phyloP scores from a whole-genome alignment of 2,888 invertebrate genomes.

The Limnephilus auricula region DNA sequence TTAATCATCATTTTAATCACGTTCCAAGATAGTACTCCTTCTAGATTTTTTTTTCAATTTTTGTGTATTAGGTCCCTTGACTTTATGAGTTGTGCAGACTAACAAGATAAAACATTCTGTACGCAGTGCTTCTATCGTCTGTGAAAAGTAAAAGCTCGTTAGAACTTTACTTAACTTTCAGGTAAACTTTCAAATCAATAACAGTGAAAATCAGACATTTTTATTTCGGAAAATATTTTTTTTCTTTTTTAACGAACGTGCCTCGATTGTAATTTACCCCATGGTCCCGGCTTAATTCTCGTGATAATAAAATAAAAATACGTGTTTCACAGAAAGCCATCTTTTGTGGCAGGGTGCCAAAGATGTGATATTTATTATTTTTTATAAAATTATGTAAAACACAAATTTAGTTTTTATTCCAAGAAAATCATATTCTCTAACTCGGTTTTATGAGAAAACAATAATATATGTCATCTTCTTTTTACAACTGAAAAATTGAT shows the following conservation, averaged over 20 bases:
- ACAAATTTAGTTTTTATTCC: too few species aligned
- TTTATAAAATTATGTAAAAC: too few species aligned
- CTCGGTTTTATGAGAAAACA: too few species aligned
- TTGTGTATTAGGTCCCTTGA: not conserved
- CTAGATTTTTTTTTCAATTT: too few species aligned
- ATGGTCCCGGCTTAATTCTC: not conserved
- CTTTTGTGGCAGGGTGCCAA: not conserved
- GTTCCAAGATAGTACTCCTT: not conserved
- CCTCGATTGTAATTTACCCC: not conserved
- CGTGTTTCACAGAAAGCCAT: not conserved
- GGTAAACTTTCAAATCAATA: conserved; percentile 14
- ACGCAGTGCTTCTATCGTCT: not conserved
- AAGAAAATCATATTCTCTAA: too few species aligned
- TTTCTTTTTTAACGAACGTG: not conserved
- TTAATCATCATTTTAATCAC: not conserved
- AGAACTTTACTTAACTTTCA: not conserved
- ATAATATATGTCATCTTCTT: too few species aligned
- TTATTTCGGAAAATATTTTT: not conserved
- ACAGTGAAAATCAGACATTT: conserved; percentile 8
- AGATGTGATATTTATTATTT: not conserved
- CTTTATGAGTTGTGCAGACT: not conserved
- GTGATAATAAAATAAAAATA: not conserved
- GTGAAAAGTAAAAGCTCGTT: not conserved
- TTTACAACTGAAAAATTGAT: too few species aligned
- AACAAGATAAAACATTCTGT: not conserved